phyloP scores from a whole-genome alignment of 1,140 invertebrate genomes.

The Melipona quadrifasciata region DNA sequence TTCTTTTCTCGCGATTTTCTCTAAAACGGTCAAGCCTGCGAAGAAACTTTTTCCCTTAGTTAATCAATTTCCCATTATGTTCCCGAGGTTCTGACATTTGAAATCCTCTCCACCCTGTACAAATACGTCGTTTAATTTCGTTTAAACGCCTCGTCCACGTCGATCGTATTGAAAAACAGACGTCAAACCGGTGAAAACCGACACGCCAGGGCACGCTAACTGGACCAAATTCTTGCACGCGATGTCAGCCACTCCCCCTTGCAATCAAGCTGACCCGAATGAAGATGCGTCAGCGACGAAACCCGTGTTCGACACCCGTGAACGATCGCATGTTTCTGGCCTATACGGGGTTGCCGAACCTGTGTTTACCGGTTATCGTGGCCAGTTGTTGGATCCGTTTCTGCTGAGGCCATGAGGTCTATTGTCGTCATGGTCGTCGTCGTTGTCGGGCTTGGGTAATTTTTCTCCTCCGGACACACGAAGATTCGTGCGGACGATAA shows the following conservation, averaged over 20 bases:
- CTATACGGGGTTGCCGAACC: background rate
- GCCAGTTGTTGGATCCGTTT: background rate
- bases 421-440: background rate
- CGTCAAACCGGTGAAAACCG: background rate
- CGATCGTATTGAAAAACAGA: background rate
- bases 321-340: background rate
- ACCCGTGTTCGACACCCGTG: background rate
- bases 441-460: constrained; percentile 1
- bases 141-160: background rate
- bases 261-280: background rate
- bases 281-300: background rate
- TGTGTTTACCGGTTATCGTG: constrained; percentile 1
- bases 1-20: too few relatives aligned
- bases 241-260: background rate
- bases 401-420: background rate
- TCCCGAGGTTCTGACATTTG: too few relatives aligned
- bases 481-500: constrained; percentile 41
- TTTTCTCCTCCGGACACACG: background rate
- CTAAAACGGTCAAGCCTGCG: too few relatives aligned
- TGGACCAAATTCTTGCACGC: background rate
- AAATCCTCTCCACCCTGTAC: too few relatives aligned
- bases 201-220: background rate
- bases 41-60: too few relatives aligned
- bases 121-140: background rate
- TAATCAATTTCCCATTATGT: too few relatives aligned